Evolutionary conservation across 2,113 vertebrate genomes (phyloP).

Genomic region (Myotis davidii): DNA sequence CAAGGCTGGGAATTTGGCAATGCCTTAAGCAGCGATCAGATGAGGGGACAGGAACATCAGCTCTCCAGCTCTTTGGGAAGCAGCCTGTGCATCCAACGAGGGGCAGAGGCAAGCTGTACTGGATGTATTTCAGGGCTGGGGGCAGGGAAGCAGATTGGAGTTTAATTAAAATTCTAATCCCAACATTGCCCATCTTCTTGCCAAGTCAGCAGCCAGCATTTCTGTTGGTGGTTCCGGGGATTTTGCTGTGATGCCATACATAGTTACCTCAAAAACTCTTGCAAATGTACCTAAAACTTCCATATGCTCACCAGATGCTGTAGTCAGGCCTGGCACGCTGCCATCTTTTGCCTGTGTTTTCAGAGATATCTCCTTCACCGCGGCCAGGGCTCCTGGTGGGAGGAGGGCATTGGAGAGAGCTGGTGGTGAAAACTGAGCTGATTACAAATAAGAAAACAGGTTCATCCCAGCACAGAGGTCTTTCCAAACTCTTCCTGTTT

Average conservation of each 20-base stretch:
- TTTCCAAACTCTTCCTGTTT: slow-evolving; percentile 66
- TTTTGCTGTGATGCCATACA: slow-evolving; percentile 76
- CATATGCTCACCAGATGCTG: slow-evolving; percentile 58
- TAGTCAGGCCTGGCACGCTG: slow-evolving; percentile 11
- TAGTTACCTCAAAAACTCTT: slow-evolving; percentile 67
- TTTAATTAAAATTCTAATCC: slow-evolving; percentile 87
- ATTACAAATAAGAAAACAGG: neutral
- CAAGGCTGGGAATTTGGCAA: neutral
- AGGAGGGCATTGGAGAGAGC: neutral
- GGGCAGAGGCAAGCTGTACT: slow-evolving; percentile 56
- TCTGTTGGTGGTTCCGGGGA: slow-evolving; percentile 77
- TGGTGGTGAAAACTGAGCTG: neutral
- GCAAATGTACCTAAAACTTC: slow-evolving; percentile 74
- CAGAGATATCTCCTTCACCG: neutral
- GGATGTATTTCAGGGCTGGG: slow-evolving; percentile 60
- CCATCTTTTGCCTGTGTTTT: neutral
- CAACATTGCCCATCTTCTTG: slow-evolving; percentile 80
- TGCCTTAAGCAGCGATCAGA: neutral
- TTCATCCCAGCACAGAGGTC: neutral
- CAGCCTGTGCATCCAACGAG: slow-evolving; percentile 68
- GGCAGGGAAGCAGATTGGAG: slow-evolving; percentile 81
- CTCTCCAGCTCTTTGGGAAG: slow-evolving; percentile 47
- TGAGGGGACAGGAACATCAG: neutral
- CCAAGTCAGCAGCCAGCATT: slow-evolving; percentile 83
- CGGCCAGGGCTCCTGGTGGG: neutral